Evolutionary conservation across 2,797 vertebrate species (phyloP), one percentile per base, ranked within the genome.

Genomic region (Brachyalestes nurse): DNA sequence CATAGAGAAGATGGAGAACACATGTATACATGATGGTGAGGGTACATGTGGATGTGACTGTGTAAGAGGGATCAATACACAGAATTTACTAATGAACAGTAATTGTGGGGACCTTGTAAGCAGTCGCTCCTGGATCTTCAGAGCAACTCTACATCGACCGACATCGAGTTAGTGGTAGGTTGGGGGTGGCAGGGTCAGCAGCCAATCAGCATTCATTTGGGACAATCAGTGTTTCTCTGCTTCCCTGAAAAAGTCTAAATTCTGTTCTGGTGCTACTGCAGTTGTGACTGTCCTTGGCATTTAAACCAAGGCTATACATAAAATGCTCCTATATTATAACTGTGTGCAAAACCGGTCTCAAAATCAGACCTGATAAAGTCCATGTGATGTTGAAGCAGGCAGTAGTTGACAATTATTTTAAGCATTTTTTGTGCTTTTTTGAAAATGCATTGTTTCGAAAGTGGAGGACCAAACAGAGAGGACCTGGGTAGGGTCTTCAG

Each of bases 81-180:
- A 81, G 79, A 84, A 70, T 86, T 72, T 89, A 83, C 85, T 88
- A 86, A 91, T 90, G 86, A 91, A 86, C 88, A 88, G 87, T 87
- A 91, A 87, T 85, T 85, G 83, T 77, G 89, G 81, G 75, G 87
- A 89, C 87, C 87, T 76, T 80, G 87, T 87, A 86, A 87, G 88
- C 86, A 86, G 84, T 80, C 75, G 84, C 82, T 82, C 47, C 78
- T 70, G 53, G 77, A 84, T 88, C 53, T 53, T 2, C 49, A 53
- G 13, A 2, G 49, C 6, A 16, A 13, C 53, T 58, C 85, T 89
- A 86, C 83, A 91, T 90, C 85, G 85, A 92, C 90, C 83, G 72
- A 80, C 80, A n/a, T 80, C 58, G 79, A 81, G 66, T 76, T 51
- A 42, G 40, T 42, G 40, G 8, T 42, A n/a, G n/a, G 47, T 4